Evolutionary conservation across 2,113 vertebrate genomes (phyloP).

Genomic region (Sarotherodon lohbergeri): DNA sequence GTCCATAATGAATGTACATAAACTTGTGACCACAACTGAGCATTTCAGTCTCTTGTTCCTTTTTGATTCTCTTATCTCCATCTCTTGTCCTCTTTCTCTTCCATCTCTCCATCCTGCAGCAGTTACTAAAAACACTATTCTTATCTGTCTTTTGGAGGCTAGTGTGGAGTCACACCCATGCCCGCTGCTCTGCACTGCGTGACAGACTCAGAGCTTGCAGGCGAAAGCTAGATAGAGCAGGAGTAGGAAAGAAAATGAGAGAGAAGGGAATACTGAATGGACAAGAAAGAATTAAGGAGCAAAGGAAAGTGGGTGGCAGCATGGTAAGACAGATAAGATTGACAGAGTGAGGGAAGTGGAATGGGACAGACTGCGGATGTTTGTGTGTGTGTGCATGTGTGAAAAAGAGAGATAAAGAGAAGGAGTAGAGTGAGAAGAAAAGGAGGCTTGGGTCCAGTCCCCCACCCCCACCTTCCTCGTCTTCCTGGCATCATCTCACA

Average conservation of each 20-base stretch:
- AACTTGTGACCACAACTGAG: not conserved
- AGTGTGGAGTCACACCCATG: constrained; percentile 39
- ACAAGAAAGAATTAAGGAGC: constrained; percentile 47
- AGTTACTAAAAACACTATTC: constrained; percentile 40
- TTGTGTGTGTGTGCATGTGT: constrained; percentile 17
- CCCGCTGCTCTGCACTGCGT: constrained; percentile 37
- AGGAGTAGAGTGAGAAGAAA: constrained; percentile 1
- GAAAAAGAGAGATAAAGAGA: constrained; percentile 24
- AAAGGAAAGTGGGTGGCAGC: constrained; percentile 53
- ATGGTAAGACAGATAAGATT: constrained; percentile 54
- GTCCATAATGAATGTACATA: not conserved
- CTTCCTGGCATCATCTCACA: constrained; percentile 28
- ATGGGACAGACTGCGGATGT: constrained; percentile 24
- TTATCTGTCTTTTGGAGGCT: constrained; percentile 38
- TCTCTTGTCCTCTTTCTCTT: not conserved
- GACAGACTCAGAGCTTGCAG: constrained; percentile 41
- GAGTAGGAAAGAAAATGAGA: constrained; percentile 21
- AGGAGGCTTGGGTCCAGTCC: constrained; percentile 18
- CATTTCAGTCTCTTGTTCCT: not conserved
- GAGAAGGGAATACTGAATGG: constrained; percentile 28
- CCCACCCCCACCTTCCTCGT: not conserved
- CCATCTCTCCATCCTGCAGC: constrained; percentile 32
- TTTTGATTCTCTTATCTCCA: constrained; percentile 1
- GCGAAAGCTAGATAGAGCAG: constrained; percentile 27
- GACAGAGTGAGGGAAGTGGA: constrained; percentile 35